Evolutionary conservation across 1,140 invertebrate genomes (phyloP), one percentile per base, ranked within the genome.

Genomic region (Sycobia sp.): DNA sequence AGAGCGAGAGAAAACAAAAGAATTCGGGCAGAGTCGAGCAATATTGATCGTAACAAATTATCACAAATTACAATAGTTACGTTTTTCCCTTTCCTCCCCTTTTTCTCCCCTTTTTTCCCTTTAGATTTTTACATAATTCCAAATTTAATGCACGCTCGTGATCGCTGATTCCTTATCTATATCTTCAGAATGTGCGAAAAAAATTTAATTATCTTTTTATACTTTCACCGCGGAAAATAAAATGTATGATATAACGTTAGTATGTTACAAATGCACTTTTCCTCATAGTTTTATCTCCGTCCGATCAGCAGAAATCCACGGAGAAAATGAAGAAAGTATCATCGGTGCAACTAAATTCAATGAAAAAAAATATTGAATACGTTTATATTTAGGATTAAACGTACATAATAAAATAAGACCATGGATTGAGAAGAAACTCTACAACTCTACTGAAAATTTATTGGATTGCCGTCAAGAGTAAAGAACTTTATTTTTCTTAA

Each of bases 321-420:
- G 32, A 1, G 43, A 47, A 58, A 58, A 47, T 23, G 29, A 23
- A 47, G 55, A 46, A 58, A 58, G 55, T 58, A 25, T 58, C 55
- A 5, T 34, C 14, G 54, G 18, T 44, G 14, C 22, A 41, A 29
- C 44, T 44, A 34, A 16, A n/a, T 14, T 4, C 9, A 18, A n/a
- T 3, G n/a, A 22, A 46, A 29, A 44, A 44, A 56, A 44, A 10
- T 44, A 10, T 18, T 14, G 10, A 13, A 56, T 22, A 2, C n/a
- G 7, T 44, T 32, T 11, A n/a, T 14, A 32, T 32, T 18, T 2
- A 18, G 11, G 27, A 9, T 54, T 41, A 23, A 8, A 27, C 25
- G 14, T 47, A 25, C 25, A 11, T 27, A 18, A 47, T 47, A n/a
- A 27, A 7, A 47, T 27, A 47, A 47, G 22, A 27, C 16, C 11